Base-by-base conservation (phyloP, 2,113 vertebrate genomes). In the Monopterus albus region DNA sequence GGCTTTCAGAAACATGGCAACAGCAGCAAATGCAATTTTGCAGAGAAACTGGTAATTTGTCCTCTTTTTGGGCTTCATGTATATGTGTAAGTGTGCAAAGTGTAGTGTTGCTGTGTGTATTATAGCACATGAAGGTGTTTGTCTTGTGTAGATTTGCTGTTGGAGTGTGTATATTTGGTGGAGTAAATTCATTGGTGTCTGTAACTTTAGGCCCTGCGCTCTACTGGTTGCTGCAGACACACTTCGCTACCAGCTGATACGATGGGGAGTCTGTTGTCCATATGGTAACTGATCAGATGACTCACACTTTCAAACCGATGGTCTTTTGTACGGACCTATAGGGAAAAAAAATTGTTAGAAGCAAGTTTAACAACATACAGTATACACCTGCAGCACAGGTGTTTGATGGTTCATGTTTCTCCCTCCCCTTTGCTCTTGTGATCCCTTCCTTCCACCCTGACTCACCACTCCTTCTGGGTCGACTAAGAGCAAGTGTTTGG, bases 191-290 rank as follows among this genome's bases (percentile, higher is more conserved):
- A 63, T 77, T 72, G 57, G 80, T 61, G 60, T 39, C 52, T 31
- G 47, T 43, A 17, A 13, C 4, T 29, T 98, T 92, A 99, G 65
- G 83, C 83, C 83, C 94, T 94, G 88, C 95, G 95, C 82, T 97
- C 96, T 58, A 99, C 97, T 0, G 98, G 97, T 78, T 99, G 97
- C 84, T 98, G 96, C 56, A 99, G 94, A 83, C 96, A 98, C 75
- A 99, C 95, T 92, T 99, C 97, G 0, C 98, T 99, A 78, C 98
- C 98, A 0, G 98, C 98, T 0, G 97, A 99, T 79, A 99, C 96
- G 72, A 99, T 99, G 66, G 98, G 98, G 68, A 99, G 92, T 71
- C 95, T 94, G 94, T 99, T 99, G 95, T 98, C 98, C 97, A 98
- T 96, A 90, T 99, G 97, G 89, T 99, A 97, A 81, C 96, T 97